These are phyloP conservation scores for Tortricodes alternella DNA, from an alignment of 2,888 invertebrate species.

Conservation along the genomic window DNA sequence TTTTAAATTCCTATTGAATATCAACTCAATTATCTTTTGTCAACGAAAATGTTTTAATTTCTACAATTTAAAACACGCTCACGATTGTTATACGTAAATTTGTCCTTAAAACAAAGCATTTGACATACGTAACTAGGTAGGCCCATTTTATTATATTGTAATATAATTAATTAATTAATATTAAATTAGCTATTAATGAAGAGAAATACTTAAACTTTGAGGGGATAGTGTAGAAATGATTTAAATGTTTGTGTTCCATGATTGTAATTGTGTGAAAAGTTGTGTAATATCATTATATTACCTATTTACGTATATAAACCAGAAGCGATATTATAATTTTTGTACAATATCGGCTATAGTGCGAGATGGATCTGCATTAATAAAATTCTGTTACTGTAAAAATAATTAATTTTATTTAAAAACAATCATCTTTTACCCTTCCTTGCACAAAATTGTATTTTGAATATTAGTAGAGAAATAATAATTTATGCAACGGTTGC, in stretches of 20 bases:
- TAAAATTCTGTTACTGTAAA: constrained; percentile 82
- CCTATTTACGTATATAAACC: constrained; percentile 65
- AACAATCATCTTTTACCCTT: constrained; percentile 1
- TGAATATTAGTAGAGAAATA: no score
- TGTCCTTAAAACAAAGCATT: constrained; percentile 72
- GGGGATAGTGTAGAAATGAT: constrained; percentile 72
- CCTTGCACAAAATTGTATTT: no score
- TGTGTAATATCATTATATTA: constrained; percentile 75
- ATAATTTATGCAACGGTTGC: no score
- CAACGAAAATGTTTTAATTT: constrained; percentile 58
- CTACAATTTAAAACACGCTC: constrained; percentile 71
- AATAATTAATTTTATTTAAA: constrained; percentile 50
- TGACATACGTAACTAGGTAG: constrained; percentile 81
- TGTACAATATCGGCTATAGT: constrained; percentile 82
- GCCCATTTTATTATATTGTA: constrained; percentile 81
- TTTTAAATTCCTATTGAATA: constrained; percentile 1
- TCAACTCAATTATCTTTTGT: constrained; percentile 37
- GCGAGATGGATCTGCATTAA: constrained; percentile 79
- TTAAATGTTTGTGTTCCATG: constrained; percentile 79
- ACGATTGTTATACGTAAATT: constrained; percentile 74
- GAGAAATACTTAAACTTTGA: constrained; percentile 75
- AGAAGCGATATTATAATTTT: constrained; percentile 77
- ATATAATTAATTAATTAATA: constrained; percentile 70
- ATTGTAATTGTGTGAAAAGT: constrained; percentile 77
- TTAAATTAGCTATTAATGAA: constrained; percentile 66